Conservation (phyloP, 1,140 invertebrate genomes). For the Polypedilum pembai region DNA sequence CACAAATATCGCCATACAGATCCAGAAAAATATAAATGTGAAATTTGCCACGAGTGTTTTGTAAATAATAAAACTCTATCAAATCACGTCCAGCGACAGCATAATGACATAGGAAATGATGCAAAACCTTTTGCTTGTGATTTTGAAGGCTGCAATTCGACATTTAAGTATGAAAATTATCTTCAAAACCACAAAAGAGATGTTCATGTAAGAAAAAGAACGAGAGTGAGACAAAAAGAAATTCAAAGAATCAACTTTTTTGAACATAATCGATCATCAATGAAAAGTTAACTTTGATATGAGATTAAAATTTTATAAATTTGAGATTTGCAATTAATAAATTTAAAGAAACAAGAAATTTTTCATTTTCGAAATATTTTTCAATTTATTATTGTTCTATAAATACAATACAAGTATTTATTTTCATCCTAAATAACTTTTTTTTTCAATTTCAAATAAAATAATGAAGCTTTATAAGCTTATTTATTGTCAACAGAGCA, state of each 20-base stretch:
- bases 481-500: no score
- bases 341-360: no score
- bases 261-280: no score
- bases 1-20: background rate
- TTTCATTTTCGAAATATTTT: no score
- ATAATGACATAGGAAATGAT: background rate
- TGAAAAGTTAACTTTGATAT: no score
- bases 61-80: background rate
- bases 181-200: background rate
- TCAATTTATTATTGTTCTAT: no score
- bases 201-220: background rate
- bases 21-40: background rate
- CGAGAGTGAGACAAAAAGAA: background rate
- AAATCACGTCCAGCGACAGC: background rate
- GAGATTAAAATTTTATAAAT: no score
- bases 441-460: no score
- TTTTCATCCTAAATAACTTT: no score
- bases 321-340: no score
- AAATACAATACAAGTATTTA: no score
- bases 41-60: background rate
- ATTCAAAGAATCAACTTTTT: background rate
- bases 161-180: constrained; percentile 10
- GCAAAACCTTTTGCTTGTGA: background rate
- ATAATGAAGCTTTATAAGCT: no score
- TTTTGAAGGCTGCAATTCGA: background rate